These are phyloP conservation scores for Nothobranchius furzeri DNA, from an alignment of 2,113 vertebrate genomes.

Conservation along the genomic window DNA sequence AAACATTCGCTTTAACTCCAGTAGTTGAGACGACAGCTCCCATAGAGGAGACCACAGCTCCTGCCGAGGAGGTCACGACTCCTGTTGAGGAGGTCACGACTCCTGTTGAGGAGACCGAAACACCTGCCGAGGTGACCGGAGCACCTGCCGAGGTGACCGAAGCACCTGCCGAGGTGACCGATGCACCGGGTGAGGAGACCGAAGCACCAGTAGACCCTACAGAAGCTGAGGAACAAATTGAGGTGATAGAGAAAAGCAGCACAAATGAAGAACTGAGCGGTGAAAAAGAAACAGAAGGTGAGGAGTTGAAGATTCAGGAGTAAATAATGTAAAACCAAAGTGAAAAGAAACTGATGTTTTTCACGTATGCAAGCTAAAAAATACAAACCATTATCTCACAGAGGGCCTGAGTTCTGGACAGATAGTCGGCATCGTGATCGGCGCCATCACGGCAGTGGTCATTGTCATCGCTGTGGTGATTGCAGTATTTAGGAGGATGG, in stretches of 20 bases:
- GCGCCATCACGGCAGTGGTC: constrained; percentile 68
- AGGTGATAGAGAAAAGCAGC: background rate
- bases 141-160: background rate
- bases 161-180: background rate
- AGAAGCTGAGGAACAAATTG: rapidly evolving
- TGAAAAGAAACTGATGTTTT: too few species aligned
- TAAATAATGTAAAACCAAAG: too few species aligned
- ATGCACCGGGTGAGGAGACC: background rate
- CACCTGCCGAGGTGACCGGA: background rate
- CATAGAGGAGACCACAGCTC: background rate
- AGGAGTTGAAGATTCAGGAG: constrained; percentile 4
- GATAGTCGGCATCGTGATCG: constrained; percentile 77
- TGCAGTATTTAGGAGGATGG: constrained; percentile 76
- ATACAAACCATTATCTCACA: constrained; percentile 28
- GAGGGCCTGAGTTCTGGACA: constrained; percentile 67
- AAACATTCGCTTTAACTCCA: background rate
- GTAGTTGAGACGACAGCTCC: background rate
- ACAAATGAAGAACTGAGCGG: background rate
- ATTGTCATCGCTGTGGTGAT: constrained; percentile 69
- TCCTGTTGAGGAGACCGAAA: background rate
- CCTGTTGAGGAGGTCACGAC: background rate
- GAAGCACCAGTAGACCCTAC: background rate
- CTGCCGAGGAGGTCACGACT: background rate
- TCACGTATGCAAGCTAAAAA: background rate
- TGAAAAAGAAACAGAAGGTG: constrained; percentile 21